Percentiles rank a stretch among this genome's conserved stretches.
Evolutionary conservation across 2,888 invertebrate species (phyloP).

Genomic region (Coelopa pilipes): DNA sequence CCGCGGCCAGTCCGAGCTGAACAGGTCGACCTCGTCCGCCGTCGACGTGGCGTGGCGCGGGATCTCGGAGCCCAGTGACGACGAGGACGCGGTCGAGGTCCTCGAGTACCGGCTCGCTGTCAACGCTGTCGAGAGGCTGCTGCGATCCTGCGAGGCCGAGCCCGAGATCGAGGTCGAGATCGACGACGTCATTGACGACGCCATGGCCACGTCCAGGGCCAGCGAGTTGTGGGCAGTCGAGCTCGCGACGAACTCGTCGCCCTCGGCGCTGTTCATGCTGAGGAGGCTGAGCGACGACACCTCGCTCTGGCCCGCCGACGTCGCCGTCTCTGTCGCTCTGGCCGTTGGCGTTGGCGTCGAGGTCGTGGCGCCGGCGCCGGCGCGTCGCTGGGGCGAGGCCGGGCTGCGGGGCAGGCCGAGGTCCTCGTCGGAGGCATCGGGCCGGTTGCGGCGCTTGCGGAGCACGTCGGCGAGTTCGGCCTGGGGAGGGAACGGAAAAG

Average conservation of each 20-base stretch:
- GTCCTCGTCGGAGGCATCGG: conserved; percentile 79
- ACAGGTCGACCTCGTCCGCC: conserved; percentile 58
- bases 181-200: too few species aligned
- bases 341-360: conserved; percentile 64
- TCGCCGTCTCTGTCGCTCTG: background rate
- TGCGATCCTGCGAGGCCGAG: conserved; percentile 46
- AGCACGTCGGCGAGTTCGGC: conserved; percentile 81
- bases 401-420: conserved; percentile 81
- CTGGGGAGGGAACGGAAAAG: conserved; percentile 63
- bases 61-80: conserved; percentile 50
- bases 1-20: conserved; percentile 66
- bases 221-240: conserved; percentile 45
- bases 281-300: conserved; percentile 70
- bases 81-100: conserved; percentile 43
- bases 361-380: conserved; percentile 40
- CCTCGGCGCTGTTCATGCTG: conserved; percentile 77
- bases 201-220: too few species aligned
- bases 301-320: conserved; percentile 57
- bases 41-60: conserved; percentile 45
- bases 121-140: conserved; percentile 19
- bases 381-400: conserved; percentile 74
- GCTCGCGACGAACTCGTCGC: conserved; percentile 49
- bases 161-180: too few species aligned
- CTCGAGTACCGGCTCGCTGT: conserved; percentile 43
- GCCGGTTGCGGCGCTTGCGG: conserved; percentile 74